A percentile compares a stretch with the other conserved stretches of the same genome.
Evolutionary conservation across 2,113 vertebrate genomes (phyloP).

Genomic region (Connochaetes taurinus): DNA sequence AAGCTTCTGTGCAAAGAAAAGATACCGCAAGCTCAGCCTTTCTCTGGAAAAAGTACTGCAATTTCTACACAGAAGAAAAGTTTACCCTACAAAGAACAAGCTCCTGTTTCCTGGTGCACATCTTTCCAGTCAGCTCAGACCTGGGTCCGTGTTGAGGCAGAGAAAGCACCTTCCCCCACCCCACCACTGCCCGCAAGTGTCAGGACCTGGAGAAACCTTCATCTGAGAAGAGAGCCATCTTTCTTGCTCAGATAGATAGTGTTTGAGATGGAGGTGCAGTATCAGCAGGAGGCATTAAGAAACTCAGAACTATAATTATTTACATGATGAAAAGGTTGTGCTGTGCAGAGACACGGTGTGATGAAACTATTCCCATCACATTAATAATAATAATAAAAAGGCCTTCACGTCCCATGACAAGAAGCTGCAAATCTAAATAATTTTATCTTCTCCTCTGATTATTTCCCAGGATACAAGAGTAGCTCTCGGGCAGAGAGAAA

Average conservation of each 20-base stretch:
- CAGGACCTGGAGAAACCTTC: neutral
- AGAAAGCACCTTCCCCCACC: neutral
- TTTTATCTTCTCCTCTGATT: constrained; percentile 56
- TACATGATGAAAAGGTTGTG: constrained; percentile 47
- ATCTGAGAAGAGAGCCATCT: neutral
- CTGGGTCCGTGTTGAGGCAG: neutral
- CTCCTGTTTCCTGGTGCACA: neutral
- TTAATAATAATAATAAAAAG: constrained; percentile 63
- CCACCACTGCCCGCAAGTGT: neutral
- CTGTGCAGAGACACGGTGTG: neutral
- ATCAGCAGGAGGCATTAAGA: neutral
- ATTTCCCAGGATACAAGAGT: constrained; percentile 58
- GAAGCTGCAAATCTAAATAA: constrained; percentile 70
- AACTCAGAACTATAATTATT: constrained; percentile 58
- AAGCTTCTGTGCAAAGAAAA: neutral
- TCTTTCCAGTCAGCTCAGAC: neutral
- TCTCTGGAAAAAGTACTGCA: neutral
- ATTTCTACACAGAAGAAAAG: neutral
- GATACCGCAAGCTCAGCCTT: neutral
- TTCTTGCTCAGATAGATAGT: neutral
- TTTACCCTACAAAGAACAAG: neutral
- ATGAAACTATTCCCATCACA: constrained; percentile 49
- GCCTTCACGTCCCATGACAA: constrained; percentile 57
- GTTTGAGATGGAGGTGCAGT: neutral
- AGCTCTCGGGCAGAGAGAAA: constrained; percentile 60